Percentiles rank a stretch among this genome's conserved stretches.
These are phyloP conservation scores for Formicarius rufipectus DNA, from an alignment of 2,113 vertebrate species.

Conservation along the genomic window DNA sequence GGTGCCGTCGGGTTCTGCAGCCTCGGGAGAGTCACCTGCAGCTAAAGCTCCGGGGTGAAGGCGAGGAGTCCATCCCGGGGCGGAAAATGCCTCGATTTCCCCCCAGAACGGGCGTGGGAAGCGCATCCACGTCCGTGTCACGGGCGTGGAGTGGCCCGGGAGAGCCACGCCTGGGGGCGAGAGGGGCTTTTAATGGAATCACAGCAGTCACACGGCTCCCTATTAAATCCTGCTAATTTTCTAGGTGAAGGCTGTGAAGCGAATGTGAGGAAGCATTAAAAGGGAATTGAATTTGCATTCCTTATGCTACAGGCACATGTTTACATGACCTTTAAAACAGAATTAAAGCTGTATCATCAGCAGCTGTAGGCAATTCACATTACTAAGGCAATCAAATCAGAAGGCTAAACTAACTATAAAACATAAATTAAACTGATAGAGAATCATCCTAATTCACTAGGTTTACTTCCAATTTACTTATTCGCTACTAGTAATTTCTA, in stretches of 20 bases:
- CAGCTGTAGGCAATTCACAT: conserved; percentile 83
- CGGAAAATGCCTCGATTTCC: neutral
- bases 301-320: conserved; percentile 79
- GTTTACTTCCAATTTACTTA: conserved; percentile 76
- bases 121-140: neutral
- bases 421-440: conserved; percentile 80
- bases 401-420: conserved; percentile 84
- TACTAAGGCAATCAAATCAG: conserved; percentile 83
- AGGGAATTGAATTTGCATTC: conserved; percentile 81
- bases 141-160: neutral
- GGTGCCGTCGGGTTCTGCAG: neutral
- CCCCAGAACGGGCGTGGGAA: neutral
- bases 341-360: conserved; percentile 84
- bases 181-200: conserved; percentile 51
- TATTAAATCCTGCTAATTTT: conserved; percentile 71
- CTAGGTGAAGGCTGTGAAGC: conserved; percentile 70
- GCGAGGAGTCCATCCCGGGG: neutral
- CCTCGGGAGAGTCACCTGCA: neutral
- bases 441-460: conserved; percentile 75
- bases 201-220: conserved; percentile 43
- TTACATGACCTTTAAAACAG: conserved; percentile 87
- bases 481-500: conserved; percentile 67
- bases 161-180: conserved; percentile 39
- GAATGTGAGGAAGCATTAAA: conserved; percentile 76
- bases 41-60: neutral